Percentiles rank a stretch among this genome's conserved stretches.
Conservation (phyloP, 2,888 invertebrate species). For the Agrypnus murinus region DNA sequence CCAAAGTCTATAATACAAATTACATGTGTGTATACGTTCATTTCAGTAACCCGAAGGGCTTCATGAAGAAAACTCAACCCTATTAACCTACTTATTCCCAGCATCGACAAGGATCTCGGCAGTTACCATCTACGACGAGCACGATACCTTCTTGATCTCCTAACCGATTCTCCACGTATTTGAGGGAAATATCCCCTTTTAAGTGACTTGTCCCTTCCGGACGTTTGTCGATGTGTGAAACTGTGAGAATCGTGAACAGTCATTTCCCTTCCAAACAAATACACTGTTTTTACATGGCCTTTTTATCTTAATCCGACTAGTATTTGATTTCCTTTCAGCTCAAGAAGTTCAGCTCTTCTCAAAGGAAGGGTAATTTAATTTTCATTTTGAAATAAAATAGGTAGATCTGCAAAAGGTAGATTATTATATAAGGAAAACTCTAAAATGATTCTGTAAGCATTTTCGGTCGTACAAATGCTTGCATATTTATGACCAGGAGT, state of each 20-base stretch:
- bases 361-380: no score
- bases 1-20: constrained; percentile 10
- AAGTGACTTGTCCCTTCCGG: constrained; percentile 23
- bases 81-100: constrained; percentile 27
- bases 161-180: constrained; percentile 12
- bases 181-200: constrained; percentile 3
- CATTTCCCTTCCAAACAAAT: no score
- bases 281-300: no score
- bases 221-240: constrained; percentile 20
- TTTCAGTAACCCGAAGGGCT: constrained; percentile 20
- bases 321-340: no score
- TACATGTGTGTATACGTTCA: constrained; percentile 15
- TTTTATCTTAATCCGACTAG: no score
- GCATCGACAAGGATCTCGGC: constrained; percentile 20
- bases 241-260: neutral
- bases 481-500: constrained; percentile 20
- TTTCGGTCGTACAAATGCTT: no score
- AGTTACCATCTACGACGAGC: constrained; percentile 13
- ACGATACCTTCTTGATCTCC: constrained; percentile 16
- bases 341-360: no score
- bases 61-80: constrained; percentile 31
- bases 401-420: no score
- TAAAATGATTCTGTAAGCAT: no score
- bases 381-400: no score
- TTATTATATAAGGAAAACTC: no score